Evolutionary conservation across 2,797 vertebrate genomes (phyloP).

Genomic region (Ceryle rudis): DNA sequence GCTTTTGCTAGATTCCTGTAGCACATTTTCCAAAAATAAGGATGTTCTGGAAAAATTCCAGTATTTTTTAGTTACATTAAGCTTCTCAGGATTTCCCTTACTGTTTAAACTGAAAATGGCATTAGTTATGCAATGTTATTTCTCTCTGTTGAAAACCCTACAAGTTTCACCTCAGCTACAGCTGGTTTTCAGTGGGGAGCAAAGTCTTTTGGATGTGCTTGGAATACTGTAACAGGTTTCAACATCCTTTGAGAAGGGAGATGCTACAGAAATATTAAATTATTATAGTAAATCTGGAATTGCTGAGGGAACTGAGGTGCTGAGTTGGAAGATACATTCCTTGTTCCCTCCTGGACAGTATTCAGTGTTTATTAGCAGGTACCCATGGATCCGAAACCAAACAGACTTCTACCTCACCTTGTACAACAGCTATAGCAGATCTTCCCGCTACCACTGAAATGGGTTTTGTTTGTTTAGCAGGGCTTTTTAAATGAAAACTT

Average conservation of each 20-base stretch:
- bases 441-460: background rate
- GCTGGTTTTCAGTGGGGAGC: background rate
- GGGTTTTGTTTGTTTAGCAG: conserved; percentile 57
- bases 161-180: background rate
- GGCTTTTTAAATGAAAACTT: conserved; percentile 54
- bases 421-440: background rate
- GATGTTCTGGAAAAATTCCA: background rate
- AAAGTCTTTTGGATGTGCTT: background rate
- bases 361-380: background rate
- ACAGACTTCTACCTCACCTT: background rate
- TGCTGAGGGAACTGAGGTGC: background rate
- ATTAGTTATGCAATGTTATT: background rate
- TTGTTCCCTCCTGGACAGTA: background rate
- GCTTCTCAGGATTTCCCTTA: background rate
- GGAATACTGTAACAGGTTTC: background rate
- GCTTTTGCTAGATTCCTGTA: background rate
- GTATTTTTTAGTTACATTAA: background rate
- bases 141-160: background rate
- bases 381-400: background rate
- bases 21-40: background rate
- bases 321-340: background rate
- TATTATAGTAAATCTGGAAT: background rate
- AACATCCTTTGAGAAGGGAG: background rate
- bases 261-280: background rate
- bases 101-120: conserved; percentile 7